Base-by-base conservation (phyloP, 2,113 vertebrate genomes). In the Hystrix brachyura region DNA sequence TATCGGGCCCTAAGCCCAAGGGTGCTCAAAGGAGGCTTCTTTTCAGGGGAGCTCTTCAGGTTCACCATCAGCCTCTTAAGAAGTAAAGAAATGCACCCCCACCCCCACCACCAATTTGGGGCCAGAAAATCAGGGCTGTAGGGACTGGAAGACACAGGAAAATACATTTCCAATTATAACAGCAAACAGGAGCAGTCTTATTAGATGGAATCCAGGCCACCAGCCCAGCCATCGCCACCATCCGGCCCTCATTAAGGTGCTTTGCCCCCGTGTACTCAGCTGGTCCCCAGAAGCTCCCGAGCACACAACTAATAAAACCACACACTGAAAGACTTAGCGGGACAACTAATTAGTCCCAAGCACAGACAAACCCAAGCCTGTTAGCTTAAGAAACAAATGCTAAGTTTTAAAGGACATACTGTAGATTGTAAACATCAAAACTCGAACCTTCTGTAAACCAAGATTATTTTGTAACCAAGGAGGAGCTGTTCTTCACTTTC, bases 211-310 rank as follows among this genome's bases (percentile, higher is more conserved):
- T 60, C 64, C 0, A 11, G 53, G 25, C 38, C 9, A 9, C 38
- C 3, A 1, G 2, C 25, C 8, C 3, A 1, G 4, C 79, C 21
- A 1, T 5, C 0, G 3, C 34, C 60, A 34, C 88, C 7, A 19
- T 18, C 5, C 38, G 6, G 69, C 43, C 48, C 53, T 53, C 11
- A 0, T 21, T 59, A 48, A 34, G 1, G 14, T 5, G 18, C 55
- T 43, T 21, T 23, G 2, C 74, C 48, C 15, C 29, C 8, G 8
- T 21, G 85, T 34, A 25, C 57, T 17, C 1, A 79, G 72, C 29
- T 59, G 38, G 0, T 21, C 64, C 51, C 29, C 18, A 53, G 60
- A 15, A 81, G 25, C 27, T 43, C 59, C 74, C 71, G 1, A 0
- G 3, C 1, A 15, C 3, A 5, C 62, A 48, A 72, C n/a, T 10